phyloP scores from a whole-genome alignment of 2,797 vertebrate species.

The Chromis chromis region DNA sequence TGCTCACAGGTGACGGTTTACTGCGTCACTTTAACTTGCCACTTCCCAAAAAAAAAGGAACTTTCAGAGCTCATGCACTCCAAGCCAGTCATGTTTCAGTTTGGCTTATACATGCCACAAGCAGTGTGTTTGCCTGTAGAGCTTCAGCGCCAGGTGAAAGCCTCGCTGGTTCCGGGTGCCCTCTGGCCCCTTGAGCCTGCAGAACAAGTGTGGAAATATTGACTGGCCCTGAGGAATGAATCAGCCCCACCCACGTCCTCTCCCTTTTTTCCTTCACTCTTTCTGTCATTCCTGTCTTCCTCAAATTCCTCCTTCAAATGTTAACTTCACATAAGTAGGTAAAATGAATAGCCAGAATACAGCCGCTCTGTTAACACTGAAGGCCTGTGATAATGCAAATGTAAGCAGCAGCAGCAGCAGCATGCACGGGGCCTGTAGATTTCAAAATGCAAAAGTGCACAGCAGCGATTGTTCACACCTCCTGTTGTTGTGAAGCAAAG shows the following conservation, averaged over 20 bases:
- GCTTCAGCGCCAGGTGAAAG: conserved; percentile 41
- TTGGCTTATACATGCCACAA: neutral
- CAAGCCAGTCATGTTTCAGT: neutral
- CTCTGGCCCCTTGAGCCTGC: conserved; percentile 46
- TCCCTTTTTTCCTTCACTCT: conserved; percentile 21
- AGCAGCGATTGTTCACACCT: conserved; percentile 14
- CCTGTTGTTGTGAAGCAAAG: conserved; percentile 29
- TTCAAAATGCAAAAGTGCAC: conserved; percentile 39
- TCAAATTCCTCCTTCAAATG: conserved; percentile 14
- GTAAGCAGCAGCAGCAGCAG: neutral
- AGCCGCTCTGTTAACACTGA: neutral
- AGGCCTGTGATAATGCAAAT: conserved; percentile 34
- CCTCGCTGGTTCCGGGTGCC: conserved; percentile 37
- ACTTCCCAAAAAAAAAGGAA: neutral
- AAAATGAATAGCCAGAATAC: neutral
- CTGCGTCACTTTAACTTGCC: neutral
- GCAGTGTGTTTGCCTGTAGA: neutral
- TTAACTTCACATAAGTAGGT: neutral
- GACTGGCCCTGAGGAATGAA: conserved; percentile 51
- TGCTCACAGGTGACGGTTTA: neutral
- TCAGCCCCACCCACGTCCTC: conserved; percentile 54
- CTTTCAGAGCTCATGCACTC: neutral
- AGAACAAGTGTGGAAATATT: conserved; percentile 36
- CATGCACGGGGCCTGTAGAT: neutral
- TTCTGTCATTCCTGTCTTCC: neutral